Conservation (phyloP, 2,797 vertebrate species). For the Xiphorhynchus erythropygius region DNA sequence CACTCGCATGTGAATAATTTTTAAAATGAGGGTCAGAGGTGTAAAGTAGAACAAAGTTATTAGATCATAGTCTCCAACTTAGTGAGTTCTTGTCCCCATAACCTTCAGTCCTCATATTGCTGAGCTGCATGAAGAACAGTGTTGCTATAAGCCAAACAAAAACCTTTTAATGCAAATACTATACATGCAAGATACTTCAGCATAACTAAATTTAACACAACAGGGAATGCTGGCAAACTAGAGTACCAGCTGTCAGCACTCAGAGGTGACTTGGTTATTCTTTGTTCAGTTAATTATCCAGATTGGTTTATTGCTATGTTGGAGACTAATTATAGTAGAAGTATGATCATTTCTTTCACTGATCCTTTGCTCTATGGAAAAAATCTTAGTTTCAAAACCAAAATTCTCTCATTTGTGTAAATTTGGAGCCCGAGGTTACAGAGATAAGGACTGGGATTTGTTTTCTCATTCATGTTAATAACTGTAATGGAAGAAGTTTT, state of each 20-base stretch:
- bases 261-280: not conserved
- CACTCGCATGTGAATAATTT: not conserved
- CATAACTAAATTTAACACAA: not conserved
- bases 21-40: constrained; percentile 24
- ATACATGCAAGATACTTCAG: not conserved
- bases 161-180: not conserved
- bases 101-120: not conserved
- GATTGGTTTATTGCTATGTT: not conserved
- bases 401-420: not conserved
- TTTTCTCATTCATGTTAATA: not conserved
- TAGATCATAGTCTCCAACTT: not conserved
- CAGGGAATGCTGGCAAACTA: constrained; percentile 17
- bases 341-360: not conserved
- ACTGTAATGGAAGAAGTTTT: not conserved
- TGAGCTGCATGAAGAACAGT: not conserved
- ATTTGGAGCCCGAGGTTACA: not conserved
- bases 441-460: not conserved
- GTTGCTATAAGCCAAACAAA: not conserved
- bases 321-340: not conserved
- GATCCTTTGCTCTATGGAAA: not conserved
- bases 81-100: not conserved
- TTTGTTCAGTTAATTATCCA: constrained; percentile 42
- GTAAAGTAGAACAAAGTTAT: not conserved
- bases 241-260: constrained; percentile 34
- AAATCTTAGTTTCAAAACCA: not conserved